Evolutionary conservation across 2,888 invertebrate genomes (phyloP), one percentile per base, ranked within the genome.

Genomic region (Choristoneura rosaceana): DNA sequence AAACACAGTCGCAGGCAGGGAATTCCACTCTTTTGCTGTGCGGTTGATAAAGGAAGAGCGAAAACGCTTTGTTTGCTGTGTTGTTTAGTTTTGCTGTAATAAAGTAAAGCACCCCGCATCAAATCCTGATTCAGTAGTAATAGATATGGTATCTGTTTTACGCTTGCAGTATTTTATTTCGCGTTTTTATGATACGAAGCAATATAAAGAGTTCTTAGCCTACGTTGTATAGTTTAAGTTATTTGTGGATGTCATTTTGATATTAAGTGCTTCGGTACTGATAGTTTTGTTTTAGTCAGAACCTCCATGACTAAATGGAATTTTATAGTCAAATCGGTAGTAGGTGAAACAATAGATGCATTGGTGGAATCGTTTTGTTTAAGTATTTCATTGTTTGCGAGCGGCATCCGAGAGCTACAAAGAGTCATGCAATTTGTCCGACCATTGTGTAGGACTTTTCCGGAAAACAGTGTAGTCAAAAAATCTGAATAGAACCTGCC

Each of bases 401-500:
- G 45, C 59, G 61, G 15, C 38, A 61, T 4, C 33, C 41, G 55
- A 55, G 58, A 47, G 67, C 62, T 67, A 25, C 15, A 63, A 71
- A 66, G 47, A 47, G 58, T 68, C 67, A 58, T 62, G 67, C 71
- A 71, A 71, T 71, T 71, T 68, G 47, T 61, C 55, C 45, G 25
- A 4, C 63, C 58, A 68, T 71, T 71, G 71, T 71, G 52, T 62
- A 43, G 55, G 25, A 58, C 67, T 58, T 38, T 7, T 55, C 58
- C 17, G 55, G 65, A 43, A 52, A 45, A 66, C 52, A 52, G 52
- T 61, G 55, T 64, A 64, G 43, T 52, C 52, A 50, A 55, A 70
- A 70, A 71, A 60, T 66, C 52, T 71, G 71, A 71, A 71, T 66
- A 71, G 65, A 66, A 45, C 71, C 61, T 66, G 66, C 15, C n/a